Evolutionary conservation across 2,113 vertebrate genomes (phyloP), one percentile per base, ranked within the genome.

Genomic region (Dasyprocta punctata): DNA sequence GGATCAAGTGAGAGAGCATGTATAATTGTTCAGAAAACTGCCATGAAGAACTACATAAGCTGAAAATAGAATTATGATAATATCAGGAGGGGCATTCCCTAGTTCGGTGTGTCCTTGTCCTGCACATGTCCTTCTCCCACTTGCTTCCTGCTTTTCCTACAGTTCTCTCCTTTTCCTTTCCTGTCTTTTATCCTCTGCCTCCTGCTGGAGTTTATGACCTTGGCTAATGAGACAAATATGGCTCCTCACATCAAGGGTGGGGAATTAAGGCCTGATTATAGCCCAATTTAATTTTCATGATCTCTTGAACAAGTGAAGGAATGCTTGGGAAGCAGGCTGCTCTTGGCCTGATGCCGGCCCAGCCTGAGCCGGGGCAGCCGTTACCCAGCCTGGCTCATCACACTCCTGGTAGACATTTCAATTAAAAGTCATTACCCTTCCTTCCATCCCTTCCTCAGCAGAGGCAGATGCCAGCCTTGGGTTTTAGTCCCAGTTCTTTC

Each of bases 231-330:
- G 98, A 95, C 95, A 97, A 97, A 98, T 97, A 98, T 96, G 97
- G 98, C 96, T 98, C 88, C 97, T 98, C 96, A 86, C 97, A 98
- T 98, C 98, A 96, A 98, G 97, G 97, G 97, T 98, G 96, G 97
- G 97, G 97, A 98, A 98, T 98, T 98, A 98, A 98, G 97, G 92
- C 82, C 96, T 96, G 96, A 92, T 98, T 98, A 98, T 97, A 90
- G 98, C 95, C 97, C 97, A 97, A 97, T 98, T 98, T 98, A 97
- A 98, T 98, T 98, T 98, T 97, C 98, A 98, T 98, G 97, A 98
- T 98, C 98, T 98, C 97, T 98, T 98, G 97, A 98, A 97, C 97
- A 98, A 98, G 97, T 98, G 97, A 98, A 98, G 83, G 89, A 97
- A 96, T 97, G 97, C 97, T 95, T 92, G 96, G 97, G 96, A 97